Conservation (phyloP, 2,888 invertebrate genomes). For the Hartigia nigra region DNA sequence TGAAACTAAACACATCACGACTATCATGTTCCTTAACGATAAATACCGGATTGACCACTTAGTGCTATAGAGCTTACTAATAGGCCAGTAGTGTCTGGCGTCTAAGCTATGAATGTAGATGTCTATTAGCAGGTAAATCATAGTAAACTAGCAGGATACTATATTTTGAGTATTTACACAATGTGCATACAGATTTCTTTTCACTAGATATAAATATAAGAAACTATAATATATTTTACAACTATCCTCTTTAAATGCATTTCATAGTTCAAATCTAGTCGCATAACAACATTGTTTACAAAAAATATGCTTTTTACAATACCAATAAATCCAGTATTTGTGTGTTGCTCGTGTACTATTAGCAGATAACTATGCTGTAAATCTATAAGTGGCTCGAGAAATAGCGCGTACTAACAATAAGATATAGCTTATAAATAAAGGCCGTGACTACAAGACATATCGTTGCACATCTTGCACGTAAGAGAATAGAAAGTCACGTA, state of each 20-base stretch:
- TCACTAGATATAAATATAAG: neutral
- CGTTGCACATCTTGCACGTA: conserved; percentile 28
- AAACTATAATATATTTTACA: neutral
- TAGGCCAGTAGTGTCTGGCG: neutral
- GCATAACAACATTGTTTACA: neutral
- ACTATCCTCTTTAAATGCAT: neutral
- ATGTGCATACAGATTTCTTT: neutral
- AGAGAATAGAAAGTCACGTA: conserved; percentile 42
- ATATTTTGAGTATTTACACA: neutral
- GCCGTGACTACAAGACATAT: conserved; percentile 3
- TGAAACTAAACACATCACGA: neutral
- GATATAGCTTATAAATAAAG: conserved; percentile 18
- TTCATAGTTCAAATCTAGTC: too few relatives aligned
- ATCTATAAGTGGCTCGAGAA: neutral
- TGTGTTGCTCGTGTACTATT: neutral
- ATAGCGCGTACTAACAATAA: neutral
- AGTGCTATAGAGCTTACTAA: neutral
- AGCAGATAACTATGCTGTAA: neutral
- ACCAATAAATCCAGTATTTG: neutral
- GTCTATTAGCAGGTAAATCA: neutral
- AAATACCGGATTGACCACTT: neutral
- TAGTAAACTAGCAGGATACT: neutral
- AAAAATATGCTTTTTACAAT: neutral
- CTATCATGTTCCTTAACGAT: neutral
- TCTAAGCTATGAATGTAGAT: neutral